Percentiles rank a stretch among this genome's conserved stretches.
These are phyloP conservation scores for Brachyptera risi DNA, from an alignment of 2,888 invertebrate species.

Conservation along the genomic window DNA sequence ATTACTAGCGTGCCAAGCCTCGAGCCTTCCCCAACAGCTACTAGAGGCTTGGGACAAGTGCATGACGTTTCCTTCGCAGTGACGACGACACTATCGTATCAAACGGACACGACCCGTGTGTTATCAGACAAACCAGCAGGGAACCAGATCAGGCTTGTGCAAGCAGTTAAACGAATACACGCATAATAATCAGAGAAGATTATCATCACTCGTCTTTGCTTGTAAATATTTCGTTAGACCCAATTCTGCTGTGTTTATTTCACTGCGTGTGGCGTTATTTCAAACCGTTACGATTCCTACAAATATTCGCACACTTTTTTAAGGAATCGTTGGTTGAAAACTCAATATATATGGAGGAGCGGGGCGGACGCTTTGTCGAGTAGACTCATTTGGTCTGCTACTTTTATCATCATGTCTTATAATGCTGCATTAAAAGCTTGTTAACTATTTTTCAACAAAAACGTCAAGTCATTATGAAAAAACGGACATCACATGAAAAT, in stretches of 20 bases:
- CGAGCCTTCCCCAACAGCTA: conserved; percentile 5
- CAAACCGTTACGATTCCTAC: background rate
- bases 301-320: background rate
- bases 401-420: conserved; percentile 6
- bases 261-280: conserved; percentile 14
- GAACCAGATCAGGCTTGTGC: no score
- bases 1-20: conserved; percentile 1
- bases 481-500: conserved; percentile 15
- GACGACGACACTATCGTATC: background rate
- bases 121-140: no score
- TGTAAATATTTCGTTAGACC: conserved; percentile 14
- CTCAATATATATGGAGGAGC: conserved; percentile 1
- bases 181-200: background rate
- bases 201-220: conserved; percentile 14
- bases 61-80: background rate
- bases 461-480: conserved; percentile 1
- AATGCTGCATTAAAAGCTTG: conserved; percentile 22
- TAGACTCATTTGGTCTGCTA: background rate
- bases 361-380: conserved; percentile 11
- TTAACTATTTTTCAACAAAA: conserved; percentile 18
- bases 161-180: no score
- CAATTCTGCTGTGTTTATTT: conserved; percentile 19
- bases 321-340: background rate
- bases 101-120: no score
- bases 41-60: background rate